phyloP scores from a whole-genome alignment of 2,888 invertebrate species.

The Tillus elongatus region DNA sequence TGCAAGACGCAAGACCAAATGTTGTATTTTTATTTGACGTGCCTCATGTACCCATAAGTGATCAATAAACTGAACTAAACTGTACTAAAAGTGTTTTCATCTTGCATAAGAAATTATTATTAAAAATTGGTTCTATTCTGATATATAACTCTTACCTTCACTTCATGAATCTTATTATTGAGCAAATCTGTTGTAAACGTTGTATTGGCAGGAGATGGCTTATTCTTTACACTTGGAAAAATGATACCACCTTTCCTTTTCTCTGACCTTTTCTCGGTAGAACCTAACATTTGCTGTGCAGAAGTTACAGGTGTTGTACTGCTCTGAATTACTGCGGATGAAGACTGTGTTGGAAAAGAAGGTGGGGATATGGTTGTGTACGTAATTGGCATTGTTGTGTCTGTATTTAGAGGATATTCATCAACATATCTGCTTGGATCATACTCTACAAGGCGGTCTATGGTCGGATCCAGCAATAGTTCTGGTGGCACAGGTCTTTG shows the following conservation, averaged over 20 bases:
- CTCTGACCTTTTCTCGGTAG: conserved; percentile 43
- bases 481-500: conserved; percentile 70
- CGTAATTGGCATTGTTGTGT: conserved; percentile 32
- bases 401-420: conserved; percentile 23
- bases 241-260: conserved; percentile 74
- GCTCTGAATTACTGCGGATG: conserved; percentile 14
- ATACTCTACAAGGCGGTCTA: conserved; percentile 70
- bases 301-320: conserved; percentile 22
- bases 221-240: conserved; percentile 86
- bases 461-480: conserved; percentile 64
- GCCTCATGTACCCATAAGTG: no score
- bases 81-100: no score
- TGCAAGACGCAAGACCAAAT: no score
- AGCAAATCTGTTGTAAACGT: conserved; percentile 72
- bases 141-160: conserved; percentile 77
- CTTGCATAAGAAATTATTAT: no score
- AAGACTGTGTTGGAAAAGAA: conserved; percentile 39
- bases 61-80: no score
- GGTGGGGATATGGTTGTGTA: conserved; percentile 42
- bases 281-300: conserved; percentile 23
- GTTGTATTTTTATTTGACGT: no score
- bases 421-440: conserved; percentile 56
- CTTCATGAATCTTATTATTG: conserved; percentile 66
- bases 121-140: no score
- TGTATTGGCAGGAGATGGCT: conserved; percentile 72